A percentile compares a stretch with the other conserved stretches of the same genome.
Evolutionary conservation across 1,140 invertebrate species (phyloP).

Genomic region (Helicoverpa armigera): DNA sequence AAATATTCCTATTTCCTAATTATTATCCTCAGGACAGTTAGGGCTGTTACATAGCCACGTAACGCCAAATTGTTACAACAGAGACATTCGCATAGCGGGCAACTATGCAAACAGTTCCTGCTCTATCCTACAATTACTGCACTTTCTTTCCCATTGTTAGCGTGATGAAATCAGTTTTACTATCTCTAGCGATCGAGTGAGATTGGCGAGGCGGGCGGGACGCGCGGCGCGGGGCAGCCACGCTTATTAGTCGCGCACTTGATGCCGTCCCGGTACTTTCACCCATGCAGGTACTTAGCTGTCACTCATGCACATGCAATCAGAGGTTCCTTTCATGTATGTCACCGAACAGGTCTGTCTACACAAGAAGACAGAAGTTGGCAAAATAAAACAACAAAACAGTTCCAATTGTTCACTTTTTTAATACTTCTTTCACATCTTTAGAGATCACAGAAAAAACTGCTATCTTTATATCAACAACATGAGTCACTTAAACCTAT

Average conservation of each 20-base stretch:
- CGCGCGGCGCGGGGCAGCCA: constrained; percentile 23
- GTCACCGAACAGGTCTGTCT: constrained; percentile 31
- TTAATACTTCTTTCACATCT: constrained; percentile 43
- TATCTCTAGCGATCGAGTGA: constrained; percentile 74
- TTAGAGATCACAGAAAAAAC: constrained; percentile 28
- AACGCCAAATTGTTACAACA: not conserved
- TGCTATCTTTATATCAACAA: constrained; percentile 30
- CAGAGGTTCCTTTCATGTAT: constrained; percentile 40
- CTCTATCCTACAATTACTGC: constrained; percentile 75
- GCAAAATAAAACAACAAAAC: constrained; percentile 37
- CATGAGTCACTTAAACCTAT: constrained; percentile 25
- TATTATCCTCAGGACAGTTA: no score
- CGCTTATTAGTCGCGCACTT: constrained; percentile 60
- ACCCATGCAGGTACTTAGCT: constrained; percentile 64
- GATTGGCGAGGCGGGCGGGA: constrained; percentile 63
- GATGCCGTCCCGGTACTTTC: constrained; percentile 73
- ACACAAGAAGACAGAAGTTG: not conserved
- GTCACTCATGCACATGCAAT: constrained; percentile 65
- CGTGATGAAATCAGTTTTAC: constrained; percentile 81
- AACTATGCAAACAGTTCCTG: constrained; percentile 64
- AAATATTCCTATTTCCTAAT: no score
- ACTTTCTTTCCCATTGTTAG: constrained; percentile 84
- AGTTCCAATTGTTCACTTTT: constrained; percentile 22
- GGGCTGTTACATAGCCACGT: not conserved
- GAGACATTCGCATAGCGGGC: not conserved